Evolutionary conservation across 2,113 vertebrate genomes (phyloP).

Genomic region (Myxocyprinus asiaticus): DNA sequence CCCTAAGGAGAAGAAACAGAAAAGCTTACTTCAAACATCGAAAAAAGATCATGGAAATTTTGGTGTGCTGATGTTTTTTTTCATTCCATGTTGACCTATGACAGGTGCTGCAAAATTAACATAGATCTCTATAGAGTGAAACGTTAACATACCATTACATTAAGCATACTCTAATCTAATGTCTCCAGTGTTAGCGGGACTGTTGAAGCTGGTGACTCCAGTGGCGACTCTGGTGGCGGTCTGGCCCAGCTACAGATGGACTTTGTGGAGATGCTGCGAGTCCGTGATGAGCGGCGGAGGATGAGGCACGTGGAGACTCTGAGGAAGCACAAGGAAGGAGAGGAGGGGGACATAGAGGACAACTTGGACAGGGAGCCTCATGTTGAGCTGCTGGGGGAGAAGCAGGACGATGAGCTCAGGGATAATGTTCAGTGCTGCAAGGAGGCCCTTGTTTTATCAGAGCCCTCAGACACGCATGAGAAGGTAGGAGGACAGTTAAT

Average conservation of each 20-base stretch:
- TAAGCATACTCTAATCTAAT: not conserved
- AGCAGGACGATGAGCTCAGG: slow-evolving; percentile 35
- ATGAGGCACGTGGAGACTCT: slow-evolving; percentile 68
- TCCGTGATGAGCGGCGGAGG: slow-evolving; percentile 69
- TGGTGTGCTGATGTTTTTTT: too few relatives aligned
- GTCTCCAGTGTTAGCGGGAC: not conserved
- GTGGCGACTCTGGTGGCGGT: slow-evolving; percentile 20
- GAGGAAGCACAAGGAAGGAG: slow-evolving; percentile 63
- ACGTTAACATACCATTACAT: too few relatives aligned
- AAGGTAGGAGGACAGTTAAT: not conserved
- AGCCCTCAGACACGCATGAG: not conserved
- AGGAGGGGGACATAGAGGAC: slow-evolving; percentile 44
- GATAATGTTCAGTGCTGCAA: not conserved
- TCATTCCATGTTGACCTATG: too few relatives aligned
- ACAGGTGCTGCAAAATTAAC: too few relatives aligned
- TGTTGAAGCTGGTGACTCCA: slow-evolving; percentile 1
- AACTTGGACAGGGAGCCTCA: slow-evolving; percentile 7
- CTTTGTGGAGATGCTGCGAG: slow-evolving; percentile 70
- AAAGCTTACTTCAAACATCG: too few relatives aligned
- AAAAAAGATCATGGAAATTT: too few relatives aligned
- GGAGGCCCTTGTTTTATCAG: not conserved
- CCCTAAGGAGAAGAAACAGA: too few relatives aligned
- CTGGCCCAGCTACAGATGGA: slow-evolving; percentile 67
- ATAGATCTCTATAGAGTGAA: too few relatives aligned
- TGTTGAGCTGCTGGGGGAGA: slow-evolving; percentile 62